Evolutionary conservation across 2,113 vertebrate species (phyloP).

Genomic region (Myrmecophaga tridactyla): DNA sequence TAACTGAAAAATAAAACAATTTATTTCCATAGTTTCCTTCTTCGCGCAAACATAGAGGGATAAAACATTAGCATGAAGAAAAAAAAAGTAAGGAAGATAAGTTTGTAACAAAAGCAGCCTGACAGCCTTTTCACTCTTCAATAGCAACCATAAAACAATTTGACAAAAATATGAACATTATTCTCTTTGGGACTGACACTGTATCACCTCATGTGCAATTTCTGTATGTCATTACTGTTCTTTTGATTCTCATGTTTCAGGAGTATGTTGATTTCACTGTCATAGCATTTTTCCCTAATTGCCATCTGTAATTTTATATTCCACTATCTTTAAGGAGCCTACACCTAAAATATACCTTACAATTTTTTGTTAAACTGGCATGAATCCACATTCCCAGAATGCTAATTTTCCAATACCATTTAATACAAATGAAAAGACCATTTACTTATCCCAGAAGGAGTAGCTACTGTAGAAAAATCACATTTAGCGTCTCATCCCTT

Average conservation of each 20-base stretch:
- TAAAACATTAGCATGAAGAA: slow-evolving; percentile 2
- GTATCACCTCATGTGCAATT: neutral
- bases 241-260: slow-evolving; percentile 60
- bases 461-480: neutral
- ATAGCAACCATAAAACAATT: neutral
- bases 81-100: neutral
- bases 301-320: slow-evolving; percentile 66
- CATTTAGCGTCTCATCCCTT: neutral
- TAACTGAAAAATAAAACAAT: slow-evolving; percentile 38
- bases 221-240: slow-evolving; percentile 1
- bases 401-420: neutral
- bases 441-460: neutral
- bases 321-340: slow-evolving; percentile 51
- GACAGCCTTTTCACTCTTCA: neutral
- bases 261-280: slow-evolving; percentile 66
- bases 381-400: slow-evolving; percentile 59
- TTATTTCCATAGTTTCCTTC: neutral
- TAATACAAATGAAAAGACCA: slow-evolving; percentile 33
- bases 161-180: slow-evolving; percentile 27
- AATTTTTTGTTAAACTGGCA: slow-evolving; percentile 63
- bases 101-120: slow-evolving; percentile 31
- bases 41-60: neutral
- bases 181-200: slow-evolving; percentile 21
- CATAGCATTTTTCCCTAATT: slow-evolving; percentile 65
- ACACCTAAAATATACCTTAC: neutral